phyloP scores from a whole-genome alignment of 1,140 invertebrate genomes.

The Diorhabda carinulata region DNA sequence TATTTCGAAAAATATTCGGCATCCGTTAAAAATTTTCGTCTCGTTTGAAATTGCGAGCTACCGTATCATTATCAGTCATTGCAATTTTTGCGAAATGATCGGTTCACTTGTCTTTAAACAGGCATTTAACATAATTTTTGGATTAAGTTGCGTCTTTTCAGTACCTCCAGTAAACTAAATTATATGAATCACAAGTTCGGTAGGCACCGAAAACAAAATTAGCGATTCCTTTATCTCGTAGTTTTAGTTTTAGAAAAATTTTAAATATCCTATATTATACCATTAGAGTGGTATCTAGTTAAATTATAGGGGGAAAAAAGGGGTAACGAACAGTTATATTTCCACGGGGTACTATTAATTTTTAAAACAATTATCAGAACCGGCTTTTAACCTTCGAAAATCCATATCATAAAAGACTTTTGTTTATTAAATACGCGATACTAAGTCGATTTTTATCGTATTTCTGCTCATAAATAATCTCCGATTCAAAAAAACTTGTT shows the following conservation, averaged over 20 bases:
- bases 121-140: conserved; percentile 31
- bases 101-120: conserved; percentile 25
- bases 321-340: too few relatives aligned
- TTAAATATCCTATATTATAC: conserved; percentile 6
- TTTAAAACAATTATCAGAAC: too few relatives aligned
- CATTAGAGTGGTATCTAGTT: conserved; percentile 9
- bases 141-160: conserved; percentile 7
- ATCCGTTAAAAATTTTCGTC: conserved; percentile 1
- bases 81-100: conserved; percentile 30
- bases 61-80: conserved; percentile 32
- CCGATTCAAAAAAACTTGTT: too few relatives aligned
- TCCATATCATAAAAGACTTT: too few relatives aligned
- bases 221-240: background rate
- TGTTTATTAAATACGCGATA: too few relatives aligned
- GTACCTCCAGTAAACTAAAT: conserved; percentile 14
- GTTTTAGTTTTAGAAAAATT: conserved; percentile 13
- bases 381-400: too few relatives aligned
- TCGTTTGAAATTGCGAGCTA: conserved; percentile 14
- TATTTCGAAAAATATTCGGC: background rate
- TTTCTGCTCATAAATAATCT: too few relatives aligned
- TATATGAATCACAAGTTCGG: conserved; percentile 16
- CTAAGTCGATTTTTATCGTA: too few relatives aligned
- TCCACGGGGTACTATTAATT: too few relatives aligned
- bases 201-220: conserved; percentile 10
- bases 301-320: background rate